Evolutionary conservation across 2,113 vertebrate genomes (phyloP).

Genomic region (Sisor rabdophorus): DNA sequence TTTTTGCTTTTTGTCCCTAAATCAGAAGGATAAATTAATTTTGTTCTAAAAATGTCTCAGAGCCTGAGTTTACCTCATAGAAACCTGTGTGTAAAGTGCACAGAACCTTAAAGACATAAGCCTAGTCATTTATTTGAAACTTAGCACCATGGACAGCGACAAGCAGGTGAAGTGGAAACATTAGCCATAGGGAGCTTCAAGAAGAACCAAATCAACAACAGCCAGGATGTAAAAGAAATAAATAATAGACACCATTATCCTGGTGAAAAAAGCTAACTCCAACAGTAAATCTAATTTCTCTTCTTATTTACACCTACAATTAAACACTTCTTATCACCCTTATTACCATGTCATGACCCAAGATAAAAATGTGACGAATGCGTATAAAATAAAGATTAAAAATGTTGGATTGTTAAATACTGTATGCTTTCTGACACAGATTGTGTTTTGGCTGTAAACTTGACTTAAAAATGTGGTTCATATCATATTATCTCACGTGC

Average conservation of each 20-base stretch:
- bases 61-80: too few species aligned
- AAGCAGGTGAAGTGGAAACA: constrained; percentile 1
- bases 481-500: constrained; percentile 39
- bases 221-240: neutral
- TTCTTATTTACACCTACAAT: neutral
- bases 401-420: neutral
- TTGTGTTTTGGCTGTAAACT: constrained; percentile 26
- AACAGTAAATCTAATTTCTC: neutral
- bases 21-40: neutral
- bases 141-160: constrained; percentile 42
- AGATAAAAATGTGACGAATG: neutral
- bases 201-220: constrained; percentile 13
- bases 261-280: neutral
- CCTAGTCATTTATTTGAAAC: constrained; percentile 11
- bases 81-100: neutral
- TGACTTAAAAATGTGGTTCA: constrained; percentile 29
- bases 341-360: neutral
- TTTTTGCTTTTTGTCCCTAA: neutral
- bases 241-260: neutral
- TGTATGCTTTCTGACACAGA: constrained; percentile 4
- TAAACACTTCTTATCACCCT: neutral
- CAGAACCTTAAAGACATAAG: neutral
- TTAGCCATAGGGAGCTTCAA: constrained; percentile 12
- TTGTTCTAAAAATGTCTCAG: neutral
- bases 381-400: neutral